Conservation (phyloP, 2,888 invertebrate genomes). For the Tenodera sinensis region DNA sequence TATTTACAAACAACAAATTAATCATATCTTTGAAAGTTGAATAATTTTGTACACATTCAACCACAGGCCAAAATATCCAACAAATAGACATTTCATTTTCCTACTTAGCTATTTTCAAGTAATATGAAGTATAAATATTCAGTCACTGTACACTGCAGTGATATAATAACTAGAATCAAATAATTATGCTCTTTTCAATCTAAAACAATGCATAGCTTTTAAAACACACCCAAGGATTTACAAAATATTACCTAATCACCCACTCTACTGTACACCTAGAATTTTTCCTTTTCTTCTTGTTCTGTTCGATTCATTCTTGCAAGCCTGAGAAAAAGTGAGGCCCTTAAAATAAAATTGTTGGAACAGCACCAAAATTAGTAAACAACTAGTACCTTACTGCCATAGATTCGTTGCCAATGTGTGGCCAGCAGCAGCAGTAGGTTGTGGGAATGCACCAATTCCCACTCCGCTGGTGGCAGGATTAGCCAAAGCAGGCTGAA, state of each 20-base stretch:
- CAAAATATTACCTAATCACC: neutral
- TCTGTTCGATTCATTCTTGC: neutral
- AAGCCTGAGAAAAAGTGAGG: neutral
- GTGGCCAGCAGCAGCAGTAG: constrained; percentile 30
- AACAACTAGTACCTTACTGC: constrained; percentile 32
- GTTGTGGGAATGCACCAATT: constrained; percentile 23
- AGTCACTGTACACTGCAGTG: neutral
- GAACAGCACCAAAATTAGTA: neutral
- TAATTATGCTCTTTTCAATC: neutral
- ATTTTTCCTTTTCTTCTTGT: neutral
- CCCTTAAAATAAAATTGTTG: neutral
- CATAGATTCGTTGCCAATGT: constrained; percentile 38
- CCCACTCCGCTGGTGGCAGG: constrained; percentile 16
- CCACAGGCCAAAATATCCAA: neutral
- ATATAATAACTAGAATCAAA: neutral
- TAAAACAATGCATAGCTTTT: neutral
- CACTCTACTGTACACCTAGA: neutral
- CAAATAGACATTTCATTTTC: neutral
- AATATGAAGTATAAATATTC: neutral
- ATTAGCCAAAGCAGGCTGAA: neutral
- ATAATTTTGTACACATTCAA: neutral
- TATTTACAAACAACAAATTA: neutral
- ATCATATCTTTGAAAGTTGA: neutral
- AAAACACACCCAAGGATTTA: neutral
- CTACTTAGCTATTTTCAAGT: neutral